Evolutionary conservation across 2,888 invertebrate species (phyloP).

Genomic region (Taphrorychus bicolor): DNA sequence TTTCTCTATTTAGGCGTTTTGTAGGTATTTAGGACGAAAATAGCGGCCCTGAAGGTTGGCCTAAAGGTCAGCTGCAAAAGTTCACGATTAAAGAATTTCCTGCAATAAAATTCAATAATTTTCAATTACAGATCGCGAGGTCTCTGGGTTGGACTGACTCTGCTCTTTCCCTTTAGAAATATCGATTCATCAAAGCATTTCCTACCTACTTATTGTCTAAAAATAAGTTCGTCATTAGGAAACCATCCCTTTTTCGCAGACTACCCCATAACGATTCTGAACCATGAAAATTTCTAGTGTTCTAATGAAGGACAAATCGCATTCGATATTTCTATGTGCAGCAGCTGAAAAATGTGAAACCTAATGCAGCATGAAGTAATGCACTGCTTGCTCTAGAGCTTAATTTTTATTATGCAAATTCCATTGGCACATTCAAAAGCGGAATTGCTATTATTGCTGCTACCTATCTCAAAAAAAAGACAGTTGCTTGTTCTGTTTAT

Average conservation of each 20-base stretch:
- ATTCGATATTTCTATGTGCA: too few species aligned
- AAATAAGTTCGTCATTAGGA: conserved; percentile 4
- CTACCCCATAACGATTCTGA: neutral
- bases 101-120: neutral
- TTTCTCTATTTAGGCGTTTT: too few species aligned
- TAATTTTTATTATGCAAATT: neutral
- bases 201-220: neutral
- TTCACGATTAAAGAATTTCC: neutral
- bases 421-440: neutral
- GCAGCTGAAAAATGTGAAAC: neutral
- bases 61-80: neutral
- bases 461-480: conserved; percentile 14
- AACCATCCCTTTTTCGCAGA: neutral
- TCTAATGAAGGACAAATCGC: too few species aligned
- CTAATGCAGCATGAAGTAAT: neutral
- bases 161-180: neutral
- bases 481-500: conserved; percentile 19
- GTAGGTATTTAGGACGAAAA: neutral
- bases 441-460: neutral
- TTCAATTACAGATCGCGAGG: conserved; percentile 10
- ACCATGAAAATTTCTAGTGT: neutral
- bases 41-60: neutral
- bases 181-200: conserved; percentile 4
- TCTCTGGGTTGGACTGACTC: conserved; percentile 21
- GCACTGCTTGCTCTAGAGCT: neutral